These are phyloP conservation scores for Colistium nudipinnis DNA, from an alignment of 2,113 vertebrate species.

Conservation along the genomic window DNA sequence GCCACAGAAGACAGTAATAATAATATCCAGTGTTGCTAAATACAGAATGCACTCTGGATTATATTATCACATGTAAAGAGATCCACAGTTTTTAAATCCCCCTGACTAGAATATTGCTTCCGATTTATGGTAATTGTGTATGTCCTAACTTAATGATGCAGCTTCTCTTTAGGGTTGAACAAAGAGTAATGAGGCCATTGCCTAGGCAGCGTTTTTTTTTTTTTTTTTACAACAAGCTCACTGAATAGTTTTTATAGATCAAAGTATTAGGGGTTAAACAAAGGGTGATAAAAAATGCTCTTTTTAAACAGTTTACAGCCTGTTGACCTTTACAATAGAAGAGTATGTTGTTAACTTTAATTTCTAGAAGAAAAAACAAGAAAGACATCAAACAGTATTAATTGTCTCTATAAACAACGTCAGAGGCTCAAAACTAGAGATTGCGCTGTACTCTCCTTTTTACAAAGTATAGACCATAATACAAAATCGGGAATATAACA, in stretches of 20 bases:
- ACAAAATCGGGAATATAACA: too few species aligned
- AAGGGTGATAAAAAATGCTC: neutral
- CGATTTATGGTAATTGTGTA: neutral
- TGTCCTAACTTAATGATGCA: neutral
- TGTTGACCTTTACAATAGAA: neutral
- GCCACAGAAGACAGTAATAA: neutral
- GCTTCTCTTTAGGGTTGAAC: neutral
- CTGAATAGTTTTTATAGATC: neutral
- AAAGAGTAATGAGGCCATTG: neutral
- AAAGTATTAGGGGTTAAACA: neutral
- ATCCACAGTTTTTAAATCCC: neutral
- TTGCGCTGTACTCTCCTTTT: too few species aligned
- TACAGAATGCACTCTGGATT: neutral
- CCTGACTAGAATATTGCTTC: neutral
- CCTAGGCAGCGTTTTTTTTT: neutral
- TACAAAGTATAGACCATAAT: too few species aligned
- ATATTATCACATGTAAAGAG: constrained; percentile 1
- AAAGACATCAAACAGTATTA: too few species aligned
- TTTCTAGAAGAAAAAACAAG: neutral
- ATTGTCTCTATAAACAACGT: too few species aligned
- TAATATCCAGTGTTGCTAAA: too few species aligned
- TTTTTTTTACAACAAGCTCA: neutral
- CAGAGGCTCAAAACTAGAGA: too few species aligned
- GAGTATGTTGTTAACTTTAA: too few species aligned
- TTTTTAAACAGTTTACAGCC: neutral